phyloP scores from a whole-genome alignment of 2,888 invertebrate species.

The Drosophila pullipes region DNA sequence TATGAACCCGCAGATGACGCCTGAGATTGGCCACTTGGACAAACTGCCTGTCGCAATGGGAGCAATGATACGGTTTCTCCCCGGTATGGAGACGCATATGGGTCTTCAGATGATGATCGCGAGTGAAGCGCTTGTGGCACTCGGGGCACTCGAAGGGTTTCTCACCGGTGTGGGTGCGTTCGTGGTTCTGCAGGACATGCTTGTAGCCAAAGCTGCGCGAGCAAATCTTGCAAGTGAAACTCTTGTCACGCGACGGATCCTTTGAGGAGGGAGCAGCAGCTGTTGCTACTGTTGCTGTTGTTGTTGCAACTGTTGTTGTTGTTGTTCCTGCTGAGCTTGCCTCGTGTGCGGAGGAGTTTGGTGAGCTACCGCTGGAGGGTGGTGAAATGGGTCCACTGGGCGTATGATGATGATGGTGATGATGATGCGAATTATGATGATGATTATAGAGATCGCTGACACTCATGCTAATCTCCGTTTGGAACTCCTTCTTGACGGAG shows the following conservation, averaged over 20 bases:
- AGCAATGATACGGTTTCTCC: conserved; percentile 96
- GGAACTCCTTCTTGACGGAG: conserved; percentile 83
- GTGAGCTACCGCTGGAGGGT: conserved; percentile 87
- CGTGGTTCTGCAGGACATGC: conserved; percentile 97
- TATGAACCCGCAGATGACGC: conserved; percentile 95
- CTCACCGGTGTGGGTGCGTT: conserved; percentile 97
- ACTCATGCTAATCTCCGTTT: conserved; percentile 82
- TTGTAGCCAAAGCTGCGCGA: conserved; percentile 96
- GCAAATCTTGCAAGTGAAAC: conserved; percentile 95
- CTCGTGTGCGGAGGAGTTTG: conserved; percentile 84
- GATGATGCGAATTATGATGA: not conserved
- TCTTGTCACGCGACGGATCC: conserved; percentile 90
- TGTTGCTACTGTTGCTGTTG: conserved; percentile 11
- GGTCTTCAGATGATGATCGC: conserved; percentile 97
- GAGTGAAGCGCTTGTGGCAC: conserved; percentile 96
- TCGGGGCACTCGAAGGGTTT: conserved; percentile 97
- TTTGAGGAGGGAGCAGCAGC: conserved; percentile 67
- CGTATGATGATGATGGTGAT: conserved; percentile 48
- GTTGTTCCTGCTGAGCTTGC: conserved; percentile 21
- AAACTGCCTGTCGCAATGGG: conserved; percentile 95
- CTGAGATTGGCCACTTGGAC: conserved; percentile 97
- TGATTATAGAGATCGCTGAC: conserved; percentile 76
- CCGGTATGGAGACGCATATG: conserved; percentile 97
- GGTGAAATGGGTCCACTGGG: conserved; percentile 86
- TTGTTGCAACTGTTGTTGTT: conserved; percentile 3